Evolutionary conservation across 1,140 invertebrate species (phyloP).

Genomic region (Orius insidiosus): DNA sequence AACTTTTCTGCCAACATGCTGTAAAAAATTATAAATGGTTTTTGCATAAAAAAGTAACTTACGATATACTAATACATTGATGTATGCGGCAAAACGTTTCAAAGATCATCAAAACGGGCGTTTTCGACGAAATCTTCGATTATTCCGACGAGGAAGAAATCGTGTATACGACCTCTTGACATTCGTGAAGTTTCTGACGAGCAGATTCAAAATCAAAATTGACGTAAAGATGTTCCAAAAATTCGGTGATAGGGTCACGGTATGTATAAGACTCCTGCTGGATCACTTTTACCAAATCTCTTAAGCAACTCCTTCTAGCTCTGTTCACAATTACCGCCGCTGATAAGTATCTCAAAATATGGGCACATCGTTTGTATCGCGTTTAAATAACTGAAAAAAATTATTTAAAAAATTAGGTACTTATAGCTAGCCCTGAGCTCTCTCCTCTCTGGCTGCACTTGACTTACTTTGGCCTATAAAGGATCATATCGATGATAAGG

Average conservation of each 20-base stretch:
- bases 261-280: conserved; percentile 99
- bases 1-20: conserved; percentile 97
- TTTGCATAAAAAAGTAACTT: no score
- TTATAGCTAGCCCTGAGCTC: no score
- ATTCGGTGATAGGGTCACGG: conserved; percentile 97
- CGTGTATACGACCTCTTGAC: conserved; percentile 83
- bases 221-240: conserved; percentile 95
- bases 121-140: conserved; percentile 97
- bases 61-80: conserved; percentile 92
- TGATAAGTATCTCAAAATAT: conserved; percentile 92
- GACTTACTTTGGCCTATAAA: conserved; percentile 87
- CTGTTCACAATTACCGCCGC: conserved; percentile 95
- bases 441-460: no score
- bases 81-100: conserved; percentile 99
- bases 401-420: no score
- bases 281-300: conserved; percentile 97
- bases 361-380: conserved; percentile 99
- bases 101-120: conserved; percentile 97
- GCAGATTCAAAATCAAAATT: conserved; percentile 99
- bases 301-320: conserved; percentile 73
- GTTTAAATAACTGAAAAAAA: conserved; percentile 69
- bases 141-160: conserved; percentile 95
- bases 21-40: no score
- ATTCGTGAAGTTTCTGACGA: conserved; percentile 89
- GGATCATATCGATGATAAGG: conserved; percentile 93